phyloP scores from a whole-genome alignment of 1,140 invertebrate species.

The Papilio aristodemus region DNA sequence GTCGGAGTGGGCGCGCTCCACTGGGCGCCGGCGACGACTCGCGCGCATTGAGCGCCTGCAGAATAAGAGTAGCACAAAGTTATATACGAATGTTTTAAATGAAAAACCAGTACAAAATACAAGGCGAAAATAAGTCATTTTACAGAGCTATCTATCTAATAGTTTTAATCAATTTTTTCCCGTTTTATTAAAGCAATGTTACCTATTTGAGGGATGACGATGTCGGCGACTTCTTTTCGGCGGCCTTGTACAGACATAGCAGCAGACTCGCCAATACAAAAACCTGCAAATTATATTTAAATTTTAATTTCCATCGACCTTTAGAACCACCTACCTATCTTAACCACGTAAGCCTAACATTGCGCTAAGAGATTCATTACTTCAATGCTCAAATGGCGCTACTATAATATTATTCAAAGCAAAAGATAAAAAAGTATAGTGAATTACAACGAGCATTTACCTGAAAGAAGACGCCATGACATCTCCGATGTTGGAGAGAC shows the following conservation, averaged over 20 bases:
- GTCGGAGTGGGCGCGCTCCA: slow-evolving; percentile 80
- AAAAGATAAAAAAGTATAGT: background rate
- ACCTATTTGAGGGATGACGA: slow-evolving; percentile 55
- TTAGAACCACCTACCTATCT: no score
- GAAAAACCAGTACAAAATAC: background rate
- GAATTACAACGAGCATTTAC: slow-evolving; percentile 57
- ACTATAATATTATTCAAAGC: background rate
- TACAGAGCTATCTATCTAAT: no score
- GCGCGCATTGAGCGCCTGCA: slow-evolving; percentile 84
- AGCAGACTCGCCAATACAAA: slow-evolving; percentile 94
- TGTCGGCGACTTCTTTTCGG: slow-evolving; percentile 83
- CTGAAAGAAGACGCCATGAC: slow-evolving; percentile 96
- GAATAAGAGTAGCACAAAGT: slow-evolving; percentile 61
- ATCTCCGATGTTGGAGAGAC: slow-evolving; percentile 97
- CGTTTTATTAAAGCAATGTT: background rate
- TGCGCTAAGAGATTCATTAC: no score
- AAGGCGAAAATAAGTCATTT: no score
- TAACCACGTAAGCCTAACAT: no score
- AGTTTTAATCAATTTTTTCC: no score
- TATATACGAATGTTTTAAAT: background rate
- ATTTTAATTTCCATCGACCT: background rate
- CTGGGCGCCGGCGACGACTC: slow-evolving; percentile 73
- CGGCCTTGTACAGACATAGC: slow-evolving; percentile 91
- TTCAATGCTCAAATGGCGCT: background rate
- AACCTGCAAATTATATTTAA: slow-evolving; percentile 81